A percentile compares a stretch with the other conserved stretches of the same genome.
Evolutionary conservation across 2,888 invertebrate species (phyloP).

Genomic region (Cerceris rybyensis): DNA sequence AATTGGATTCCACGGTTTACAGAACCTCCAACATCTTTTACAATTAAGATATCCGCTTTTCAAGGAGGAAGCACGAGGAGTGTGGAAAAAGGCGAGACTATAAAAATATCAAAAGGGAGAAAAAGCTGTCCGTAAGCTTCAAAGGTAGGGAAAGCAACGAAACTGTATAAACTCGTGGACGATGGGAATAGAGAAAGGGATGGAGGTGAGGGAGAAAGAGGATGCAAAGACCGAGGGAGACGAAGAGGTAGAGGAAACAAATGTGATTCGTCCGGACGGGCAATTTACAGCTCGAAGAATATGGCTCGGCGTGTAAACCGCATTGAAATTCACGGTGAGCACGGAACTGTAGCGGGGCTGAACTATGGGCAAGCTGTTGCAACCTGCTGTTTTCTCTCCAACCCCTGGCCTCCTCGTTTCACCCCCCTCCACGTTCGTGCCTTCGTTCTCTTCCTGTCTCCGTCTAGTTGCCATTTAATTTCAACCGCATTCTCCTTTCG

Average conservation of each 20-base stretch:
- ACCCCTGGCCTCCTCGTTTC: conserved; percentile 42
- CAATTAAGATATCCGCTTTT: too few species aligned
- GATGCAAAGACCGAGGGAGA: conserved; percentile 35
- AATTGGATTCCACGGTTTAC: too few species aligned
- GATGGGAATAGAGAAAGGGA: neutral
- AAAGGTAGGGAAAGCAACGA: neutral
- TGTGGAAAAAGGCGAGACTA: too few species aligned
- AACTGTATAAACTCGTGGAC: neutral
- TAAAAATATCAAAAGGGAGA: neutral
- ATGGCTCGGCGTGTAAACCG: conserved; percentile 66
- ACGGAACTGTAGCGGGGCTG: conserved; percentile 70
- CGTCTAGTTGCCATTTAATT: conserved; percentile 67
- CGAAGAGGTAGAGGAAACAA: conserved; percentile 57
- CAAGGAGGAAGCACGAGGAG: too few species aligned
- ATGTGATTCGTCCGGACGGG: conserved; percentile 68
- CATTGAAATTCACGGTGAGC: conserved; percentile 77
- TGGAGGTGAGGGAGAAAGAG: conserved; percentile 25
- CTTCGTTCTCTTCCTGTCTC: conserved; percentile 48
- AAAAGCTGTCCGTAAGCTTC: neutral
- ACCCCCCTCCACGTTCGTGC: conserved; percentile 39
- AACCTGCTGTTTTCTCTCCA: conserved; percentile 67
- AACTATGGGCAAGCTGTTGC: conserved; percentile 80
- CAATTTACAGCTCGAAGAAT: conserved; percentile 69
- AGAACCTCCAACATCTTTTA: too few species aligned
- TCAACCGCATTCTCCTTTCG: conserved; percentile 57